These are phyloP conservation scores for Steinernema carpocapsae DNA, from an alignment of 2,888 invertebrate species.

Conservation along the genomic window DNA sequence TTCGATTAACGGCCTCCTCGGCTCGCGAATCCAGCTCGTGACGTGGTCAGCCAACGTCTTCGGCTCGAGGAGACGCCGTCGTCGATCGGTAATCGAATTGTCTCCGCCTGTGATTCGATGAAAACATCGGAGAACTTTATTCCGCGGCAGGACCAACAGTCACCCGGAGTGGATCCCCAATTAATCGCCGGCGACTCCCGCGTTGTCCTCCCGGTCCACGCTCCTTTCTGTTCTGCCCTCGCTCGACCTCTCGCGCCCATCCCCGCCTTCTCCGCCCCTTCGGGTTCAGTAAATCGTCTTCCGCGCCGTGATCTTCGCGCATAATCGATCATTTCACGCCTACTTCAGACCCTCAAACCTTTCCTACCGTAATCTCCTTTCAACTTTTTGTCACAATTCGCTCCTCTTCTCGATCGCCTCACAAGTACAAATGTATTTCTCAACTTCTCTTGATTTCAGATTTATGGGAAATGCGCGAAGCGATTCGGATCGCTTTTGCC, in stretches of 20 bases:
- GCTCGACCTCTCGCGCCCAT: neutral
- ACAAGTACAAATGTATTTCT: neutral
- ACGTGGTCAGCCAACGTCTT: neutral
- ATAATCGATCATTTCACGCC: neutral
- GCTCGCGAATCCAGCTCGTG: neutral
- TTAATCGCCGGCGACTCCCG: neutral
- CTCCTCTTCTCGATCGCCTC: neutral
- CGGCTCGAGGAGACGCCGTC: neutral
- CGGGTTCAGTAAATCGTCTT: neutral
- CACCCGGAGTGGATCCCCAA: neutral
- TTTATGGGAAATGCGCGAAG: constrained; percentile 30
- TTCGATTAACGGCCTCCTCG: neutral
- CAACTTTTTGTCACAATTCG: neutral
- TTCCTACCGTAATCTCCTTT: neutral
- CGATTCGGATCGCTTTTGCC: constrained; percentile 17
- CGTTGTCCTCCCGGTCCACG: neutral
- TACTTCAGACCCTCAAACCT: neutral
- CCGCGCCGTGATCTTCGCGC: constrained; percentile 3
- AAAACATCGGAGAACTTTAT: constrained; percentile 5
- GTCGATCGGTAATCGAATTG: constrained; percentile 16
- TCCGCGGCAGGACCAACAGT: neutral
- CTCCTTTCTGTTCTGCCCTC: neutral
- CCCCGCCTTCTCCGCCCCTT: neutral
- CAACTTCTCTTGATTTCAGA: neutral
- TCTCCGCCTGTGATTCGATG: constrained; percentile 11